Conservation (phyloP, 2,797 vertebrate species). For the Calcarius lapponicus region DNA sequence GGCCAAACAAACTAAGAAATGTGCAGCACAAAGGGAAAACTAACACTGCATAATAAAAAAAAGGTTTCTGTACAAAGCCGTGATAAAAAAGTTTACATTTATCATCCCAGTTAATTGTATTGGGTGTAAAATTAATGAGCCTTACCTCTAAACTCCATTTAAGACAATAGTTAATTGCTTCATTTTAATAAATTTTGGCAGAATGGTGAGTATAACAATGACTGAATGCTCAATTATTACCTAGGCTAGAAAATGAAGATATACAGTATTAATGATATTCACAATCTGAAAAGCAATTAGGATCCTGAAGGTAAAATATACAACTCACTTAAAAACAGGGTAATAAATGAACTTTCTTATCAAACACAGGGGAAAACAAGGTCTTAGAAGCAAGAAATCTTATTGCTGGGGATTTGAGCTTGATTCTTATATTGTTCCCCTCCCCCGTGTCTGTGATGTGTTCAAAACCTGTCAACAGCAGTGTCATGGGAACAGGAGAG, state of each 20-base stretch:
- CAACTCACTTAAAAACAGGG: background rate
- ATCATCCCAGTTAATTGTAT: constrained; percentile 77
- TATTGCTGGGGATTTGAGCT: background rate
- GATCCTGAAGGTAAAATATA: constrained; percentile 38
- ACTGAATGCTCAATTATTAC: constrained; percentile 71
- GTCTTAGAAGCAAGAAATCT: background rate
- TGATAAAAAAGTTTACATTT: constrained; percentile 72
- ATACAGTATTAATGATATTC: constrained; percentile 52
- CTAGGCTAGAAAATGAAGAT: constrained; percentile 65
- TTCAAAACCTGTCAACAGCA: background rate
- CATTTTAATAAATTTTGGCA: constrained; percentile 78
- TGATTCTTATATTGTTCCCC: background rate
- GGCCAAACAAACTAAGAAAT: background rate
- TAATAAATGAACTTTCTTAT: constrained; percentile 9
- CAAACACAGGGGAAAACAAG: background rate
- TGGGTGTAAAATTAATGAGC: constrained; percentile 74
- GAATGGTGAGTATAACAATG: constrained; percentile 68
- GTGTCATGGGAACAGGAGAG: background rate
- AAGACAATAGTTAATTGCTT: constrained; percentile 79
- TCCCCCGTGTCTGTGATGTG: background rate
- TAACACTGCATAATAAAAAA: background rate
- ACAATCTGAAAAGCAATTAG: constrained; percentile 68
- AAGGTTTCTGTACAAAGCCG: constrained; percentile 42
- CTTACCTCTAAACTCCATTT: constrained; percentile 77
- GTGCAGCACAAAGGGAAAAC: background rate